Percentiles rank a stretch among this genome's conserved stretches.
phyloP scores from a whole-genome alignment of 1,140 invertebrate genomes.

The Drosophila kurseongensis region DNA sequence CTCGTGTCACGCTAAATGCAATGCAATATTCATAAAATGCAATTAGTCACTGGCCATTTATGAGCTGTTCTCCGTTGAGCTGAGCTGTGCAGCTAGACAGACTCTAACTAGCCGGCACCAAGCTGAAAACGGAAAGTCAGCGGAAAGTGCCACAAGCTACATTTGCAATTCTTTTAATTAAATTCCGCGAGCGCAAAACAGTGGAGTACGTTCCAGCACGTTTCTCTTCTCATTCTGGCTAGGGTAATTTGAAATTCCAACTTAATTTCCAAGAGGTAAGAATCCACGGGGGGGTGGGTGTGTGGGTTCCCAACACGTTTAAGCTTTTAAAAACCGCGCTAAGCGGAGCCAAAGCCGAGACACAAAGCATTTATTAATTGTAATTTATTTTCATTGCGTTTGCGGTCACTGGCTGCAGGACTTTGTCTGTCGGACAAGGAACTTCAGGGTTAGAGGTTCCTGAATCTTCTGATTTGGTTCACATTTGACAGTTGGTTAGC shows the following conservation, averaged over 20 bases:
- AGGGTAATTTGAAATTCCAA: constrained; percentile 76
- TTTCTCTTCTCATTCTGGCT: constrained; percentile 15
- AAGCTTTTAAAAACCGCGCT: constrained; percentile 73
- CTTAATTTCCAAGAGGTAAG: constrained; percentile 62
- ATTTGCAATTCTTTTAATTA: constrained; percentile 82
- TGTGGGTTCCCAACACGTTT: constrained; percentile 61
- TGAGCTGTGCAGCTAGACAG: constrained; percentile 13
- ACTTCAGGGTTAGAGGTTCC: neutral
- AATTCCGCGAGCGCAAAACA: constrained; percentile 68
- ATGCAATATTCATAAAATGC: constrained; percentile 77
- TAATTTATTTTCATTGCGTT: constrained; percentile 62
- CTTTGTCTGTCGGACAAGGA: neutral
- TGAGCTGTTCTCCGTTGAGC: constrained; percentile 39
- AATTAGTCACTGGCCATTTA: constrained; percentile 70
- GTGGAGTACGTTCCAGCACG: constrained; percentile 48
- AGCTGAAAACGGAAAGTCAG: constrained; percentile 3
- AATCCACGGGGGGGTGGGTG: neutral
- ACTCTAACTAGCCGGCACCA: constrained; percentile 36
- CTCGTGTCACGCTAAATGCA: constrained; percentile 48
- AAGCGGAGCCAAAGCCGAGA: constrained; percentile 53
- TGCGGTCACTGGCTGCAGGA: constrained; percentile 16
- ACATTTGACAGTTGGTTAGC: neutral
- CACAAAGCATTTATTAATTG: constrained; percentile 71
- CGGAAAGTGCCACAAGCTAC: constrained; percentile 46
- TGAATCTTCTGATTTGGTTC: neutral